Evolutionary conservation across 2,797 vertebrate genomes (phyloP).

Genomic region (Sternarchorhynchus goeldii): DNA sequence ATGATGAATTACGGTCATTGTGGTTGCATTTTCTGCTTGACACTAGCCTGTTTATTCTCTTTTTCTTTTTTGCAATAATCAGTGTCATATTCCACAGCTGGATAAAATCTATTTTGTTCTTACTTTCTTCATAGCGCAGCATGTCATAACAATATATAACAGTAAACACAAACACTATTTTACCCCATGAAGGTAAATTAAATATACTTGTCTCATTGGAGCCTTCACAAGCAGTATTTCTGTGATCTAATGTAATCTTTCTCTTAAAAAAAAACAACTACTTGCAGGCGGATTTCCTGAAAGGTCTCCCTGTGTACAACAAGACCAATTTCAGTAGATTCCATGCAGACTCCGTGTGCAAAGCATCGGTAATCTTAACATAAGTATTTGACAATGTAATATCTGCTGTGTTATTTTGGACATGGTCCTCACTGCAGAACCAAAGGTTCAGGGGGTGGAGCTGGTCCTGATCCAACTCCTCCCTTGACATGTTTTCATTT

Average conservation of each 20-base stretch:
- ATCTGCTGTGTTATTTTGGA: background rate
- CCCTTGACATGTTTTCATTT: too few relatives aligned
- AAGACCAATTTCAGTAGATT: slow-evolving; percentile 96
- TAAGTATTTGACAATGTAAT: background rate
- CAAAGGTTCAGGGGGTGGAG: too few relatives aligned
- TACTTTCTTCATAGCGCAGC: too few relatives aligned
- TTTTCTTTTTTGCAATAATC: too few relatives aligned
- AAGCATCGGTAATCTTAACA: slow-evolving; percentile 87
- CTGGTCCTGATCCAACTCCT: too few relatives aligned
- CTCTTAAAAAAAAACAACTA: slow-evolving; percentile 9
- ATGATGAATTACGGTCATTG: background rate
- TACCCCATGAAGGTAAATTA: too few relatives aligned
- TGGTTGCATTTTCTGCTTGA: too few relatives aligned
- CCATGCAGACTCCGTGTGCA: slow-evolving; percentile 94
- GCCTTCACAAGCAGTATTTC: background rate
- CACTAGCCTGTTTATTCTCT: background rate
- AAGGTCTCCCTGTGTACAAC: slow-evolving; percentile 95
- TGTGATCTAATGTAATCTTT: background rate
- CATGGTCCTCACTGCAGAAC: too few relatives aligned
- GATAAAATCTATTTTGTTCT: background rate
- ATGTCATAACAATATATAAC: background rate
- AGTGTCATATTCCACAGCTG: background rate
- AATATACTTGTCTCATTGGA: too few relatives aligned
- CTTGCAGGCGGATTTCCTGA: slow-evolving; percentile 90
- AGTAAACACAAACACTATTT: too few relatives aligned